These are phyloP conservation scores for Sterrhoptilus dennistouni DNA, from an alignment of 2,113 vertebrate species.

Conservation along the genomic window DNA sequence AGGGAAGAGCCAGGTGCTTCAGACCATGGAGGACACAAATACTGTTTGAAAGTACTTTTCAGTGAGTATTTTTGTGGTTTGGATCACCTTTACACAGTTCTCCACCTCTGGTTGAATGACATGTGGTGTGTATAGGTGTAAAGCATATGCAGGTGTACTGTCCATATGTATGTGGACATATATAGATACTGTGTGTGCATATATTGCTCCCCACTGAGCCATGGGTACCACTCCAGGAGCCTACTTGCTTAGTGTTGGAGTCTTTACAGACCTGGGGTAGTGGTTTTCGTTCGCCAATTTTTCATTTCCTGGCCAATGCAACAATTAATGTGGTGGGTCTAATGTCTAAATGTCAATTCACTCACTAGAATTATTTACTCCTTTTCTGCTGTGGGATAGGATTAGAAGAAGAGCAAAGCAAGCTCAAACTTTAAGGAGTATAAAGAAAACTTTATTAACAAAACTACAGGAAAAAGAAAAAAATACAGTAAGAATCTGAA, in stretches of 20 bases:
- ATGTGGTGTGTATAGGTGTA: accelerated
- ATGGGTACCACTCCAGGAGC: neutral
- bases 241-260: neutral
- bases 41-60: neutral
- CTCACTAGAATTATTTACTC: neutral
- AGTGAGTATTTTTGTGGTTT: neutral
- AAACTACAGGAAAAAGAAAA: neutral
- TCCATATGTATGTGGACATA: accelerated
- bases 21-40: neutral
- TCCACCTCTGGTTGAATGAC: neutral
- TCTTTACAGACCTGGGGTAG: neutral
- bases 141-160: accelerated
- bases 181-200: neutral
- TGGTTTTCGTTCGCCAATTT: neutral
- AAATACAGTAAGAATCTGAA: neutral
- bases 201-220: neutral
- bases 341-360: neutral
- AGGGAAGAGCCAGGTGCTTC: neutral
- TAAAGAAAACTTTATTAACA: neutral
- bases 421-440: neutral
- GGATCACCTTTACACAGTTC: neutral
- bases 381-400: neutral
- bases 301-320: neutral
- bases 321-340: neutral
- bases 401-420: neutral